phyloP scores from a whole-genome alignment of 2,113 vertebrate genomes.

The Barnardius zonarius region DNA sequence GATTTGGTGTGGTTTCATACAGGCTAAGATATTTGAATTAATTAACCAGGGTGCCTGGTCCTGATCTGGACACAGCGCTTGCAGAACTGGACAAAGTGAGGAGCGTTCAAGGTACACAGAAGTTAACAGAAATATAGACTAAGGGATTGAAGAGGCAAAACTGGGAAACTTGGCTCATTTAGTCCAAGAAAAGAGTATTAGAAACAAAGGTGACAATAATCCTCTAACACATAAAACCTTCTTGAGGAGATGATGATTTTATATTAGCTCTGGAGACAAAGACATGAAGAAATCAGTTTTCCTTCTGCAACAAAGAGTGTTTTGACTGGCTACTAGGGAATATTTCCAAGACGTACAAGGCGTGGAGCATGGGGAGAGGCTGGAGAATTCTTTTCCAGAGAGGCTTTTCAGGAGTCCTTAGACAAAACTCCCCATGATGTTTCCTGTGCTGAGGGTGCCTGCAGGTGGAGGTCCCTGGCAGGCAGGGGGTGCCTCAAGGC shows the following conservation, averaged over 20 bases:
- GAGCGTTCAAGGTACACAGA: neutral
- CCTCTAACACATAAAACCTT: neutral
- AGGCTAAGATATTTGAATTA: neutral
- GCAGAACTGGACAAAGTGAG: neutral
- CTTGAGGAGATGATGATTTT: neutral
- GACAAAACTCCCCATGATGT: neutral
- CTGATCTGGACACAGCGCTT: neutral
- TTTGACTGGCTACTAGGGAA: constrained; percentile 1
- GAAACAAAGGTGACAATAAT: neutral
- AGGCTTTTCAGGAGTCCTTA: neutral
- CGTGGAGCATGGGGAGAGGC: neutral
- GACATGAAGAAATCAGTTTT: neutral
- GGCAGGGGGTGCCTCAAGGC: rapidly evolving
- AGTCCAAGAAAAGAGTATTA: neutral
- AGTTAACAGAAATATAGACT: neutral
- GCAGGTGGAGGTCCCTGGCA: neutral
- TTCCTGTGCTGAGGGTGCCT: neutral
- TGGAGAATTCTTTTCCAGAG: neutral
- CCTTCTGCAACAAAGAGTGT: constrained; percentile 17
- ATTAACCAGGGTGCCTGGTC: neutral
- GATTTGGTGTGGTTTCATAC: neutral
- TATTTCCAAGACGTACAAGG: constrained; percentile 13
- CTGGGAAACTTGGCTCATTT: neutral
- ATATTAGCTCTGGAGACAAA: neutral
- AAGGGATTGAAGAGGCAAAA: neutral